Percentiles rank a stretch among this genome's conserved stretches.
Evolutionary conservation across 2,113 vertebrate genomes (phyloP).

Genomic region (Balaenoptera acutorostrata): DNA sequence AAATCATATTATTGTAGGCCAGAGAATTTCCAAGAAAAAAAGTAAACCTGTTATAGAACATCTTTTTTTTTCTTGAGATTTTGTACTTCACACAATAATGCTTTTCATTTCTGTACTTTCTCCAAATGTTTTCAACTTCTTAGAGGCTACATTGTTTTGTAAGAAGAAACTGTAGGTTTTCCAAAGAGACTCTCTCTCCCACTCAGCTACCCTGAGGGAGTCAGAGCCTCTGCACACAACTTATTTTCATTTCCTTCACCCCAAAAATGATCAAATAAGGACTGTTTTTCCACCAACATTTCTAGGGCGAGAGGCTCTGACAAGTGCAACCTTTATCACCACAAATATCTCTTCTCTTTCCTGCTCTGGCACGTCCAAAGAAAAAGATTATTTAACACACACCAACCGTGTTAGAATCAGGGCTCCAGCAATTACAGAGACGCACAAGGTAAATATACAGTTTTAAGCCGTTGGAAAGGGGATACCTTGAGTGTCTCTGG

Average conservation of each 20-base stretch:
- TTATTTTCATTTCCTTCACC: slow-evolving; percentile 63
- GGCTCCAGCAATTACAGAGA: neutral
- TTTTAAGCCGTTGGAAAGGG: neutral
- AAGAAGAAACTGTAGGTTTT: slow-evolving; percentile 68
- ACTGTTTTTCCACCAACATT: slow-evolving; percentile 53
- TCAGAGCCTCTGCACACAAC: slow-evolving; percentile 39
- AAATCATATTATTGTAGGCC: slow-evolving; percentile 76
- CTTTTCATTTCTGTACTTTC: slow-evolving; percentile 68
- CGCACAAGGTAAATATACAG: neutral
- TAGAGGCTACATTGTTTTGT: slow-evolving; percentile 64
- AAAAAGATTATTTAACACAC: slow-evolving; percentile 50
- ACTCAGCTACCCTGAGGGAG: slow-evolving; percentile 61
- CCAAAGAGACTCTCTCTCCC: slow-evolving; percentile 50
- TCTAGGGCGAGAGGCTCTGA: slow-evolving; percentile 55
- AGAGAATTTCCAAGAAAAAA: slow-evolving; percentile 66
- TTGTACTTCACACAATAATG: slow-evolving; percentile 70
- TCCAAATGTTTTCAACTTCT: slow-evolving; percentile 62
- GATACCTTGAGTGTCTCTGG: neutral
- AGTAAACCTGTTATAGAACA: slow-evolving; percentile 44
- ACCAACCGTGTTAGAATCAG: neutral
- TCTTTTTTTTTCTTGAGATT: slow-evolving; percentile 34
- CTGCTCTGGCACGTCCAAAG: slow-evolving; percentile 33
- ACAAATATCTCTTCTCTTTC: slow-evolving; percentile 59
- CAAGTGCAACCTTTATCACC: slow-evolving; percentile 47
- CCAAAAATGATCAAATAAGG: slow-evolving; percentile 77